Evolutionary conservation across 2,888 invertebrate genomes (phyloP).

Genomic region (Ophonus ardosiacus): DNA sequence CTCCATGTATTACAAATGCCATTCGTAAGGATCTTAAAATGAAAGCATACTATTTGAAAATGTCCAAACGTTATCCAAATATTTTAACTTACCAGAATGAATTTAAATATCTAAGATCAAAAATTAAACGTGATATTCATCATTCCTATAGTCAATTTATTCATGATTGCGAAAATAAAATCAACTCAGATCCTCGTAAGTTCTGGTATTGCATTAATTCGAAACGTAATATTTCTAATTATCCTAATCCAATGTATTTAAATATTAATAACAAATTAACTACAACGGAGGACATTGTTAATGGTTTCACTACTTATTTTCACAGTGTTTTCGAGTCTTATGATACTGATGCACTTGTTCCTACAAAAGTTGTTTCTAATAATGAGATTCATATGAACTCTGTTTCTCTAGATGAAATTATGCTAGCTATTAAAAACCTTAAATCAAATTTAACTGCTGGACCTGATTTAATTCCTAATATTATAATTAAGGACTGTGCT

Average conservation of each 20-base stretch:
- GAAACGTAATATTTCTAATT: neutral
- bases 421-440: neutral
- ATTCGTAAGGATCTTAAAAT: neutral
- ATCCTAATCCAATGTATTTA: neutral
- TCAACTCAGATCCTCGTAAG: neutral
- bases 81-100: too few relatives aligned
- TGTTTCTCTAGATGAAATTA: too few relatives aligned
- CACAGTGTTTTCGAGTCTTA: neutral
- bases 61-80: neutral
- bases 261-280: neutral
- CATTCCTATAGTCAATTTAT: neutral
- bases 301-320: neutral
- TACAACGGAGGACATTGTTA: neutral
- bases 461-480: neutral
- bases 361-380: neutral
- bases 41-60: neutral
- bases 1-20: too few relatives aligned
- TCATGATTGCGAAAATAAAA: neutral
- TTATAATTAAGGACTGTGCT: neutral
- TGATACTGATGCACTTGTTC: neutral
- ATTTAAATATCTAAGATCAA: too few relatives aligned
- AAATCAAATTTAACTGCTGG: neutral
- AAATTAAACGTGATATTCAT: neutral
- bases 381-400: neutral
- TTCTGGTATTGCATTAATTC: neutral